Evolutionary conservation across 2,888 invertebrate species (phyloP).

Genomic region (Lacanobia oleracea): DNA sequence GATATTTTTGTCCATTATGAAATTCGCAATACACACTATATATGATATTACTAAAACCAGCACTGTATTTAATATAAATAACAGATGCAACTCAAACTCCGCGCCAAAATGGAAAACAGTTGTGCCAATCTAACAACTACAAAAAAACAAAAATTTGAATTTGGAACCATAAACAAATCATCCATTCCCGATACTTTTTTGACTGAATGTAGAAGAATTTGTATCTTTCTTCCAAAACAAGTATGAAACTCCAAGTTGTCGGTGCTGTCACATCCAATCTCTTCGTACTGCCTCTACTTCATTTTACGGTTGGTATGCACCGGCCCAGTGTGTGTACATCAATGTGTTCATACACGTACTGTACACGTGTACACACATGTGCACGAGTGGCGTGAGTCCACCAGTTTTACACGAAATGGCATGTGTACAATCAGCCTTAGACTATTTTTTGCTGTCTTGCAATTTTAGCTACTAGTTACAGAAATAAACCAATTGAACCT

Average conservation of each 20-base stretch:
- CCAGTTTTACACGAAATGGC: slow-evolving; percentile 46
- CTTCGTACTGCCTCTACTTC: slow-evolving; percentile 38
- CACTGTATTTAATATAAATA: too few relatives aligned
- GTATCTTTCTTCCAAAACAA: not conserved
- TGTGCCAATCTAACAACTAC: too few relatives aligned
- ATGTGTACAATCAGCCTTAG: slow-evolving; percentile 49
- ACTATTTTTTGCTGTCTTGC: slow-evolving; percentile 14
- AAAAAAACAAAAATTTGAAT: too few relatives aligned
- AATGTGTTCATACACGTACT: not conserved
- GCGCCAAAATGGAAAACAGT: too few relatives aligned
- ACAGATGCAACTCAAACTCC: too few relatives aligned
- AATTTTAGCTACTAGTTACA: slow-evolving; percentile 16
- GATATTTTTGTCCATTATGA: too few relatives aligned
- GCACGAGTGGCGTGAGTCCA: slow-evolving; percentile 23
- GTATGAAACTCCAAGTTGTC: not conserved
- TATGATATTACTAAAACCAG: too few relatives aligned
- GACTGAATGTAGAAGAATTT: too few relatives aligned
- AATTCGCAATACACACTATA: too few relatives aligned
- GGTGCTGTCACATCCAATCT: slow-evolving; percentile 31
- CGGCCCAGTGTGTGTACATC: slow-evolving; percentile 4
- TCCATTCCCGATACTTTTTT: too few relatives aligned
- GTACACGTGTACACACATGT: not conserved
- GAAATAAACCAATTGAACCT: not conserved
- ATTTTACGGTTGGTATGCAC: slow-evolving; percentile 45
- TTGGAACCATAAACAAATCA: too few relatives aligned